These are phyloP conservation scores for Myanophis thanlyinensis DNA, from an alignment of 2,113 vertebrate species.

Conservation along the genomic window DNA sequence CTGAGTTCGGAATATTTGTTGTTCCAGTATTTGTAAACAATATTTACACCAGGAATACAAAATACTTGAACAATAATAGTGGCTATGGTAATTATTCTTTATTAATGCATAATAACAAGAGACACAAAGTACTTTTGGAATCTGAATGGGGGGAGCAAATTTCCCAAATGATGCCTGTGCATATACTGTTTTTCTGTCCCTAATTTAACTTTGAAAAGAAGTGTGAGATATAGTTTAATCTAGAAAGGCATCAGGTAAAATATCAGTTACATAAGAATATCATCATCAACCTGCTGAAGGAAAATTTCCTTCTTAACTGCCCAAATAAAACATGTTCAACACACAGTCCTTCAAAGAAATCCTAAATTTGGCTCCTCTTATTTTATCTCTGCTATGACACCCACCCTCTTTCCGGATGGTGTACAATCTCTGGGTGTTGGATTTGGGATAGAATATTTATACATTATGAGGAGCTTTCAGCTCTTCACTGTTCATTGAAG, in stretches of 20 bases:
- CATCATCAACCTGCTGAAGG: neutral
- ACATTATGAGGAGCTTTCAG: conserved; percentile 20
- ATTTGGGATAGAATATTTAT: too few relatives aligned
- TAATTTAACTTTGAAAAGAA: conserved; percentile 16
- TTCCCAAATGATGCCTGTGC: neutral
- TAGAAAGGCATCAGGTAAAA: conserved; percentile 9
- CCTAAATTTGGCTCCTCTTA: conserved; percentile 25
- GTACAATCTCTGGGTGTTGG: too few relatives aligned
- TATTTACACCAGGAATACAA: neutral
- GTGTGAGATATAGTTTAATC: neutral
- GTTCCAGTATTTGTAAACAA: neutral
- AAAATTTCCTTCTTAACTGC: conserved; percentile 27
- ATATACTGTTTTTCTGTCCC: neutral
- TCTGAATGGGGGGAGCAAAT: neutral
- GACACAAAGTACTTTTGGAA: neutral
- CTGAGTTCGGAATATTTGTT: neutral
- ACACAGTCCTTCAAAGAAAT: conserved; percentile 35
- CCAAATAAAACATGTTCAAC: neutral
- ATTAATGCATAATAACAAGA: neutral
- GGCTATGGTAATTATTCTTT: neutral
- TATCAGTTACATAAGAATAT: conserved; percentile 12
- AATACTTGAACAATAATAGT: neutral
- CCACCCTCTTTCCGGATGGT: too few relatives aligned
- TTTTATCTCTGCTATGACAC: conserved; percentile 23
- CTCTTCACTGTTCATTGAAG: neutral